Conservation (phyloP, 2,113 vertebrate genomes). For the Rhodinocichla rosea region DNA sequence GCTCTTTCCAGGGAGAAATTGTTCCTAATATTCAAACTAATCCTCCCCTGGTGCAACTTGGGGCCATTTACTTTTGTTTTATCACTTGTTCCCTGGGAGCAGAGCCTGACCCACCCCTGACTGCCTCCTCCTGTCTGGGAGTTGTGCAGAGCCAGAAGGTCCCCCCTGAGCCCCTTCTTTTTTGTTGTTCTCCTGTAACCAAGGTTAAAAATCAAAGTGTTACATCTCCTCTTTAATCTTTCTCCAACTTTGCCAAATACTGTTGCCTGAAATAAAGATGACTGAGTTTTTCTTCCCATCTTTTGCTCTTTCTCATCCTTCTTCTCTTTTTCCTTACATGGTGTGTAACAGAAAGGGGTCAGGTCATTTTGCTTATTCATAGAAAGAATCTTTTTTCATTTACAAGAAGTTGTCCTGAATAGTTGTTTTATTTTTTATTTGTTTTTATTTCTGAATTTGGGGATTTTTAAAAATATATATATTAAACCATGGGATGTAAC, state of each 20-base stretch:
- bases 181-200: neutral
- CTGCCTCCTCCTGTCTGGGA: neutral
- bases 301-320: neutral
- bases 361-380: neutral
- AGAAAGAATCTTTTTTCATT: neutral
- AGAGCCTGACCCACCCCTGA: fast-evolving
- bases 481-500: neutral
- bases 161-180: neutral
- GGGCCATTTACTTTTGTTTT: fast-evolving
- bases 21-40: neutral
- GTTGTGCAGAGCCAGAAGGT: fast-evolving
- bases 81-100: neutral
- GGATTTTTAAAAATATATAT: neutral
- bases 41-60: fast-evolving
- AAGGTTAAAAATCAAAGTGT: neutral
- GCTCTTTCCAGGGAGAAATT: neutral
- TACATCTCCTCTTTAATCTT: neutral
- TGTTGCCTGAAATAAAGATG: neutral
- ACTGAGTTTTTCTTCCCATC: neutral
- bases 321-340: neutral
- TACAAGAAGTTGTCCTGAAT: neutral
- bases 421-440: neutral
- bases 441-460: neutral
- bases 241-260: neutral
- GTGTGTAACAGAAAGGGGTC: neutral